Base-by-base conservation (phyloP, 2,797 vertebrate species). In the Chanos chanos region DNA sequence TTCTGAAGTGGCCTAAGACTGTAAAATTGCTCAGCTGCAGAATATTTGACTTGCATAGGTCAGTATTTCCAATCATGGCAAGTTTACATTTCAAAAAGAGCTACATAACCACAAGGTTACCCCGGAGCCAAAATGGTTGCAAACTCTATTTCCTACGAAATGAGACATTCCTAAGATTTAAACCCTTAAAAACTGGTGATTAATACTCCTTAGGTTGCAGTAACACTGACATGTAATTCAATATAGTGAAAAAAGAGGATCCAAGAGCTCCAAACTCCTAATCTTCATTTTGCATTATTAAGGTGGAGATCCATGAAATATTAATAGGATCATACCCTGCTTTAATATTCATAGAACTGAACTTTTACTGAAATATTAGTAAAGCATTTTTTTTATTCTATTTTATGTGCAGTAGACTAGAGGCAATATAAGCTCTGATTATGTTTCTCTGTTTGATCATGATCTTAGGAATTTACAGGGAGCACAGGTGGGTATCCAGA, bases 341-440 rank as follows among this genome's bases (percentile, higher is more conserved):
- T 89, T 85, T 89, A 88, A 89, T 89, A 89, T 89, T 89, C 83
- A 89, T 90, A 87, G 84, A 89, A 89, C 81, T 89, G 84, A 89
- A 89, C 89, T 89, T 71, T 90, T 87, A 88, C 85, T 87, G 81
- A 80, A 82, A 88, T 52, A 57, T 24, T 61, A 56, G 48, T 61
- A 13, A 87, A 81, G 86, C 75, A 79, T 81, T 88, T 86, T n/a
- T n/a, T n/a, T n/a, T n/a, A n/a, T n/a, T n/a, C n/a, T n/a, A n/a
- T n/a, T n/a, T 87, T 85, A 86, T 85, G 81, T 75, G 82, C 77
- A 76, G 74, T 74, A 81, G 82, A 84, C 81, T 81, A 73, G 73
- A 83, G 83, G 81, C 79, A 63, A 72, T 60, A 47, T 50, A 44
- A 30, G 25, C 71, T 82, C 82, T 86, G 83, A 89, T 89, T 87